Percentiles rank a stretch among this genome's conserved stretches.
Evolutionary conservation across 1,140 invertebrate genomes (phyloP).

Genomic region (Aphelinus certus): DNA sequence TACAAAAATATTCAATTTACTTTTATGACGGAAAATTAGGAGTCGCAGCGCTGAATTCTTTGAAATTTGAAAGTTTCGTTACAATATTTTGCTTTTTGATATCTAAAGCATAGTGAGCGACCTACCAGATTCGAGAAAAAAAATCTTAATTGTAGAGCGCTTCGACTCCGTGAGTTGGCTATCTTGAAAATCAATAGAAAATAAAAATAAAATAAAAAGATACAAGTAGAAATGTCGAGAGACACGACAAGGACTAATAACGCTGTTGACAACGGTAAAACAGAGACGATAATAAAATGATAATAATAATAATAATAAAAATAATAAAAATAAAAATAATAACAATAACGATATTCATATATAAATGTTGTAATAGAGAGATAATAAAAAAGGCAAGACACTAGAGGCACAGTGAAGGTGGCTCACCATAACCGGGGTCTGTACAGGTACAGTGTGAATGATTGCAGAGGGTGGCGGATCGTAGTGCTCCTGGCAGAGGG

Average conservation of each 20-base stretch:
- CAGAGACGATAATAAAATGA: constrained; percentile 7
- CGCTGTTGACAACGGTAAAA: neutral
- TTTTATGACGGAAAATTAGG: neutral
- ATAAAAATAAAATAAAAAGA: constrained; percentile 8
- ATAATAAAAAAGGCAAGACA: constrained; percentile 44
- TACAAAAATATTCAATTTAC: constrained; percentile 10
- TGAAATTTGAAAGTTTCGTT: too few species aligned
- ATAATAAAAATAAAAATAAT: constrained; percentile 10
- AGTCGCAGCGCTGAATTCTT: constrained; percentile 7
- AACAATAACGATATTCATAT: constrained; percentile 27
- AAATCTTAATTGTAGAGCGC: neutral
- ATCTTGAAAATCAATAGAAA: neutral
- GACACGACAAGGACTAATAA: neutral
- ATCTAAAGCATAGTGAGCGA: too few species aligned
- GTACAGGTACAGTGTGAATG: constrained; percentile 67
- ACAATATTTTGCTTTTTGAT: too few species aligned
- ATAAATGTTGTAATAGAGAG: constrained; percentile 11
- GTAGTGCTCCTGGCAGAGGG: constrained; percentile 77
- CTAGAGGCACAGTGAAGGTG: constrained; percentile 61
- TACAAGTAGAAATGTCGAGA: neutral
- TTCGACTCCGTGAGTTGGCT: neutral
- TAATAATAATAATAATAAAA: constrained; percentile 19
- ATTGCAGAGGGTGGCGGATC: constrained; percentile 70
- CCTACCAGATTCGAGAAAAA: too few species aligned
- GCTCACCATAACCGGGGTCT: constrained; percentile 71